A percentile compares a stretch with the other conserved stretches of the same genome.
phyloP scores from a whole-genome alignment of 2,888 invertebrate genomes.

The Eilema griseolum region DNA sequence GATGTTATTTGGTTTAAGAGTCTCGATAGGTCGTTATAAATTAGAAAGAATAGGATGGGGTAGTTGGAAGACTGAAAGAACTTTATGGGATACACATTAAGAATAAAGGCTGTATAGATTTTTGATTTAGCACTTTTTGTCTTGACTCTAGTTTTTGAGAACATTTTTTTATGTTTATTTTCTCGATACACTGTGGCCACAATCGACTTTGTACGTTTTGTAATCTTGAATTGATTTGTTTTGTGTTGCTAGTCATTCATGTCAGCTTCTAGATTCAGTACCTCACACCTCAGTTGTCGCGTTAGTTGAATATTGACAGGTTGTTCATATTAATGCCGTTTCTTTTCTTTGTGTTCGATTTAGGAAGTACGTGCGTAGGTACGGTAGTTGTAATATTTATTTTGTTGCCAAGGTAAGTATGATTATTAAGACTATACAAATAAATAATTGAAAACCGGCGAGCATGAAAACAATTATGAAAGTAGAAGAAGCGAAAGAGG shows the following conservation, averaged over 20 bases:
- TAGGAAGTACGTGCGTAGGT: constrained; percentile 13
- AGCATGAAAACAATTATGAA: too few relatives aligned
- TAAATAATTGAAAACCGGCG: too few relatives aligned
- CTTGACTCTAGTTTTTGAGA: too few relatives aligned
- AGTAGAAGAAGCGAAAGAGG: too few relatives aligned
- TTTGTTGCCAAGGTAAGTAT: background rate
- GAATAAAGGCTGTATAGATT: too few relatives aligned
- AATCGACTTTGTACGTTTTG: background rate
- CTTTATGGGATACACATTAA: too few relatives aligned
- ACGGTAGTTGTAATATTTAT: background rate
- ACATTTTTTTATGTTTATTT: too few relatives aligned
- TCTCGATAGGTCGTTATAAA: too few relatives aligned
- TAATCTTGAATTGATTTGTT: background rate
- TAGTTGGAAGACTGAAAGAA: too few relatives aligned
- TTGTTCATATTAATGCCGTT: constrained; percentile 38
- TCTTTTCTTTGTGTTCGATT: constrained; percentile 24
- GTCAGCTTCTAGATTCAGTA: constrained; percentile 32
- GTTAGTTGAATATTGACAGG: constrained; percentile 36
- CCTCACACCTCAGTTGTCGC: constrained; percentile 14
- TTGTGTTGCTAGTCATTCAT: constrained; percentile 19
- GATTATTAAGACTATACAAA: background rate
- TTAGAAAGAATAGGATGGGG: background rate
- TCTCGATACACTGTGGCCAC: too few relatives aligned
- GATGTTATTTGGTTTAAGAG: too few relatives aligned
- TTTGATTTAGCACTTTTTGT: too few relatives aligned